Conservation (phyloP, 2,113 vertebrate genomes). For the Ailuropoda melanoleuca region DNA sequence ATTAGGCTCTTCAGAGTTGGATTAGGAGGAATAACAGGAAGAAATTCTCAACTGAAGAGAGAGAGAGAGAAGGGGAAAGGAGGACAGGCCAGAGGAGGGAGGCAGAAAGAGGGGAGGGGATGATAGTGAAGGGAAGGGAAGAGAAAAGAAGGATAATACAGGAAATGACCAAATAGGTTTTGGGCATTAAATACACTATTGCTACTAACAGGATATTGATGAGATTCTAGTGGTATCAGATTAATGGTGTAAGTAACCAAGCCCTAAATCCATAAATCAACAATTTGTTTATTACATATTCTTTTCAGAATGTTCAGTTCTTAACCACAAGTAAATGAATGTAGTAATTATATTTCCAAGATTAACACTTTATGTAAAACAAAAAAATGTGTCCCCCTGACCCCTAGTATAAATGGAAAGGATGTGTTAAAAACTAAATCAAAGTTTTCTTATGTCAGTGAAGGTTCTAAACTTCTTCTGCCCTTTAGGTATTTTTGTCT, state of each 20-base stretch:
- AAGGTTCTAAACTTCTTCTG: slow-evolving; percentile 26
- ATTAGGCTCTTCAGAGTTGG: background rate
- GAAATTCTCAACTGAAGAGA: background rate
- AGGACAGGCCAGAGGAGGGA: background rate
- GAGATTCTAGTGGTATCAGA: background rate
- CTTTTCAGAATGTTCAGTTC: background rate
- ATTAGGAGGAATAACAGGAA: background rate
- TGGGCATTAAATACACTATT: background rate
- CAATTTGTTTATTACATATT: background rate
- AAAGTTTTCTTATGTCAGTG: background rate
- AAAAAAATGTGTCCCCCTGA: background rate
- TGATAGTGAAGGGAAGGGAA: background rate
- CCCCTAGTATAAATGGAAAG: background rate
- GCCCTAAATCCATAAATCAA: background rate
- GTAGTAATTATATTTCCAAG: background rate
- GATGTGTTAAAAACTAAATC: background rate
- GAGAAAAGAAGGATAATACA: background rate
- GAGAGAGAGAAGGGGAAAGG: background rate
- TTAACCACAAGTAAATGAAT: background rate
- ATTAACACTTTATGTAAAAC: background rate
- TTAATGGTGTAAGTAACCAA: background rate
- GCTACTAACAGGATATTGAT: background rate
- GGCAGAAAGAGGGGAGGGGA: background rate
- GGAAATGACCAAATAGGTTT: background rate
- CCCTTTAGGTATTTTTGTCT: background rate